phyloP scores from a whole-genome alignment of 2,797 vertebrate species.

The Sebastes paucispinis region DNA sequence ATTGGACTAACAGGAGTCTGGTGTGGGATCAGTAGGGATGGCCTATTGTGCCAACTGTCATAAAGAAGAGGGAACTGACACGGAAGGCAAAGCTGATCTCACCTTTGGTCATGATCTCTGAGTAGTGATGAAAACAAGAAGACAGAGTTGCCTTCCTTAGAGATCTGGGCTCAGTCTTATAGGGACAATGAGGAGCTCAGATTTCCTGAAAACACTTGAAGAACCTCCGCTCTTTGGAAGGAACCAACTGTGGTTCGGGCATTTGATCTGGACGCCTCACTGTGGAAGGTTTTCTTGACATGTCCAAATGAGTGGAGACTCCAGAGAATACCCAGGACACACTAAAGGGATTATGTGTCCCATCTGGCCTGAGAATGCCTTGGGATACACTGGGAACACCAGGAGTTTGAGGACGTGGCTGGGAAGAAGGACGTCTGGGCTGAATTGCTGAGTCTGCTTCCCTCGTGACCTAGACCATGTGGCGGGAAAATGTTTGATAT shows the following conservation, averaged over 20 bases:
- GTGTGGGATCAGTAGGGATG: background rate
- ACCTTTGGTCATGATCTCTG: background rate
- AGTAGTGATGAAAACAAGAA: background rate
- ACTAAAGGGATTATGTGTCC: slow-evolving; percentile 22
- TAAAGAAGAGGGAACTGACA: background rate
- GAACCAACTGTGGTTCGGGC: background rate
- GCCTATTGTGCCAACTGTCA: background rate
- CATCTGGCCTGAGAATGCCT: background rate
- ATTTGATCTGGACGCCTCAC: background rate
- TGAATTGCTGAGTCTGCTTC: background rate
- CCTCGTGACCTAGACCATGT: background rate
- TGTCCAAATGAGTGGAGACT: background rate
- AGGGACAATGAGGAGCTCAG: background rate
- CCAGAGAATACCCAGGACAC: background rate
- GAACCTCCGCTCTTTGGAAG: background rate
- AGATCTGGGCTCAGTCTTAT: background rate
- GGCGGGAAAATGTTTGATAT: background rate
- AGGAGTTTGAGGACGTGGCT: background rate
- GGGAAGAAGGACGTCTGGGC: background rate
- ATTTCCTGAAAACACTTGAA: background rate
- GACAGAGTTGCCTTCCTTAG: background rate
- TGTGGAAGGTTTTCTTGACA: slow-evolving; percentile 7
- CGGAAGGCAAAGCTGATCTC: background rate
- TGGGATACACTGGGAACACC: slow-evolving; percentile 10
- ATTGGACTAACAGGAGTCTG: background rate